Evolutionary conservation across 2,888 invertebrate species (phyloP).

Genomic region (Pyralis farinalis): DNA sequence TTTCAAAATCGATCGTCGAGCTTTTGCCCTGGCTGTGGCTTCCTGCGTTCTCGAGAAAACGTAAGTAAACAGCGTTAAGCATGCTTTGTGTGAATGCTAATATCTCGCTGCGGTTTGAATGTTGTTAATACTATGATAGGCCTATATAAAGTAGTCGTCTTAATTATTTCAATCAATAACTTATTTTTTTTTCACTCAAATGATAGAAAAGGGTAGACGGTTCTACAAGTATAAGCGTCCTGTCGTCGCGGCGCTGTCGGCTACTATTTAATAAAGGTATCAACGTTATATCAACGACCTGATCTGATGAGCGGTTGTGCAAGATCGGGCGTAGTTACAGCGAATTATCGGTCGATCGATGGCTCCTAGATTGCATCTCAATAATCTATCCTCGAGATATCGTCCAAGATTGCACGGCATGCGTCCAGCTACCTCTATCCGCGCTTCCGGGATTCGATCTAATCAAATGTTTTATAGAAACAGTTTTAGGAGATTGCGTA

Average conservation of each 20-base stretch:
- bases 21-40: constrained; percentile 68
- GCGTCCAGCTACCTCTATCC: constrained; percentile 50
- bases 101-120: constrained; percentile 26
- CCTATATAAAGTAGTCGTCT: no score
- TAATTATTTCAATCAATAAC: neutral
- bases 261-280: constrained; percentile 78
- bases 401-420: constrained; percentile 57
- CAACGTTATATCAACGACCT: constrained; percentile 54
- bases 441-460: constrained; percentile 54
- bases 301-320: constrained; percentile 71
- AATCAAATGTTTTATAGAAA: constrained; percentile 32
- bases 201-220: constrained; percentile 7
- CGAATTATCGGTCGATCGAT: constrained; percentile 73
- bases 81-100: constrained; percentile 16
- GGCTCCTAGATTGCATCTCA: constrained; percentile 77
- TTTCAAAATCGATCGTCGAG: constrained; percentile 78
- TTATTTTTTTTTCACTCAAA: constrained; percentile 4
- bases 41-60: constrained; percentile 59
- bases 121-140: constrained; percentile 8
- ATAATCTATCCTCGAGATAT: constrained; percentile 68
- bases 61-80: constrained; percentile 38
- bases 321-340: constrained; percentile 65
- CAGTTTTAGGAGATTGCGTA: neutral
- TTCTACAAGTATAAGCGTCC: constrained; percentile 15
- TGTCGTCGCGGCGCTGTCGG: no score